These are phyloP conservation scores for Vandiemenella viatica DNA, from an alignment of 2,888 invertebrate genomes.

Conservation along the genomic window DNA sequence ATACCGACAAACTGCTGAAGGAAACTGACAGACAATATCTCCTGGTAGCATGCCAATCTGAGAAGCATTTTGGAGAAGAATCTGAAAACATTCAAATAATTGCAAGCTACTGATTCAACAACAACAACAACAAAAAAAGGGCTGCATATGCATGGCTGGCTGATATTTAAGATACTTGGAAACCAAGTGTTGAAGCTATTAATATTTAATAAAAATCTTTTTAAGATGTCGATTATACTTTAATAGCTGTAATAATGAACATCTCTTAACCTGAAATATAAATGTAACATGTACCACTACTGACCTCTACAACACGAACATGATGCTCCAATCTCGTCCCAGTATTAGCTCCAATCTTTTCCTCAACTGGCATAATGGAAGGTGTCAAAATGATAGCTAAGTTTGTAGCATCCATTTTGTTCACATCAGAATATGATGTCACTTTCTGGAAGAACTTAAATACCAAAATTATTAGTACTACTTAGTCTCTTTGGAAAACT, in stretches of 20 bases:
- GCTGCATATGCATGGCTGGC: too few relatives aligned
- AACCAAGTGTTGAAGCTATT: too few relatives aligned
- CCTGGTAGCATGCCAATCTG: constrained; percentile 59
- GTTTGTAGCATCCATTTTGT: constrained; percentile 74
- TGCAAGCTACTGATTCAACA: background rate
- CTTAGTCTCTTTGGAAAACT: constrained; percentile 1
- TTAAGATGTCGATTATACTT: too few relatives aligned
- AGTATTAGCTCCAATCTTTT: constrained; percentile 37
- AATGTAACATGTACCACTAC: too few relatives aligned
- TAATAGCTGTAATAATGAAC: too few relatives aligned
- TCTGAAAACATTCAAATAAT: constrained; percentile 30
- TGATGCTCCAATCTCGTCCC: constrained; percentile 45
- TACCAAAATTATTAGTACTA: constrained; percentile 8
- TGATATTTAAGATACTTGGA: too few relatives aligned
- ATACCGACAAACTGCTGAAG: too few relatives aligned
- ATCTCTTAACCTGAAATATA: too few relatives aligned
- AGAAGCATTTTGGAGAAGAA: constrained; percentile 62
- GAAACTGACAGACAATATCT: constrained; percentile 28
- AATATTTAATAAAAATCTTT: too few relatives aligned
- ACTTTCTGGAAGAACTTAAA: constrained; percentile 53
- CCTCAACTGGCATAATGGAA: constrained; percentile 66
- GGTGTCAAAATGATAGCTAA: constrained; percentile 75
- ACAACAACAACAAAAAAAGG: background rate
- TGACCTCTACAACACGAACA: constrained; percentile 53
- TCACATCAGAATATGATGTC: constrained; percentile 48